phyloP scores from a whole-genome alignment of 2,797 vertebrate genomes.

The Sebastes cheni region DNA sequence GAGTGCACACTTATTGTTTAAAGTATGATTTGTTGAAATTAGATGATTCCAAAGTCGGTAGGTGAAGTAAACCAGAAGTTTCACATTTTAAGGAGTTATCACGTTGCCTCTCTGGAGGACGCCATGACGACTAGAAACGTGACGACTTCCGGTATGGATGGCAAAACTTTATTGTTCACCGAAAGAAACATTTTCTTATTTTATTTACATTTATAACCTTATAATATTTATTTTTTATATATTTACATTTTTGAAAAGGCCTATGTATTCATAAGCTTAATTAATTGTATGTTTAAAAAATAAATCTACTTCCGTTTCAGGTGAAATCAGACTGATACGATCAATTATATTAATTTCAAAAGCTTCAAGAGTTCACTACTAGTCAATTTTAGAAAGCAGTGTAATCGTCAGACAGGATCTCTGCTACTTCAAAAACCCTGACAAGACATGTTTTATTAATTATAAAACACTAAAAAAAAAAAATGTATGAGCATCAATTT shows the following conservation, averaged over 20 bases:
- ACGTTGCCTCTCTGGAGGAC: slow-evolving; percentile 73
- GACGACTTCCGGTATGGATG: slow-evolving; percentile 49
- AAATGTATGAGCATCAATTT: accelerated
- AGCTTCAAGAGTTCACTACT: background rate
- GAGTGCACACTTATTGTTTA: background rate
- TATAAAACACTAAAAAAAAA: background rate
- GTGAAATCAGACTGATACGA: too few relatives aligned
- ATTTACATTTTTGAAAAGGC: background rate
- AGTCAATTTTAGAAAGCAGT: background rate
- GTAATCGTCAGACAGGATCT: accelerated
- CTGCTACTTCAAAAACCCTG: background rate
- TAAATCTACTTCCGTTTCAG: too few relatives aligned
- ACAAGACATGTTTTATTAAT: background rate
- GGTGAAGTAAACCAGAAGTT: slow-evolving; percentile 25
- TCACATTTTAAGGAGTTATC: slow-evolving; percentile 61
- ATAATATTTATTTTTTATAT: background rate
- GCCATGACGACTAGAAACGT: slow-evolving; percentile 55
- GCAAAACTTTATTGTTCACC: slow-evolving; percentile 11
- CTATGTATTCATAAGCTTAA: too few relatives aligned
- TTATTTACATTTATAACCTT: too few relatives aligned
- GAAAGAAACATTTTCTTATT: background rate
- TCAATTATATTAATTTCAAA: background rate
- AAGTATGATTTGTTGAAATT: background rate
- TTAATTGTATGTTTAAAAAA: too few relatives aligned
- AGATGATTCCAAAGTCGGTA: background rate